Evolutionary conservation across 2,113 vertebrate species (phyloP).

Genomic region (Nibea albiflora): DNA sequence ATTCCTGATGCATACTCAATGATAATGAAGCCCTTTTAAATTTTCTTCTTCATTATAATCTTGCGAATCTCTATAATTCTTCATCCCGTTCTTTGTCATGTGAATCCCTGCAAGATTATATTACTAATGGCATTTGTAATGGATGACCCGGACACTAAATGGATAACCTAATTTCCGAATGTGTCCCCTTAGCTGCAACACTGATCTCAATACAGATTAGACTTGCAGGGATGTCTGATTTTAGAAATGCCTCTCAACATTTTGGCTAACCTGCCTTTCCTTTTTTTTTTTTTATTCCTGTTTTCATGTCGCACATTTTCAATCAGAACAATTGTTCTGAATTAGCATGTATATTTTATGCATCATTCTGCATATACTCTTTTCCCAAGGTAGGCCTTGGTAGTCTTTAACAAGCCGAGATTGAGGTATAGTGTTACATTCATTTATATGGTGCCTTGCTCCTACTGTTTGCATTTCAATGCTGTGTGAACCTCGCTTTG

Average conservation of each 20-base stretch:
- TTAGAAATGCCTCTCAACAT: background rate
- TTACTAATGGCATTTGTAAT: constrained; percentile 60
- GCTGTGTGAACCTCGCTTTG: constrained; percentile 43
- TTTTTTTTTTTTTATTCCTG: background rate
- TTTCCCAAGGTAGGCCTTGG: background rate
- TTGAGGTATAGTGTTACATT: constrained; percentile 4
- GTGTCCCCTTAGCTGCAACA: constrained; percentile 12
- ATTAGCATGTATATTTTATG: background rate
- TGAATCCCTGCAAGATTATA: constrained; percentile 35
- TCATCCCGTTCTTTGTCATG: constrained; percentile 16
- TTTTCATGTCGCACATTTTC: background rate
- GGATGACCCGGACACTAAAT: constrained; percentile 45
- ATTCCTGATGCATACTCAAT: background rate
- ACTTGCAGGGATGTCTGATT: constrained; percentile 22
- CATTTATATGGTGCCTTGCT: background rate
- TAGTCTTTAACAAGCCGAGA: background rate
- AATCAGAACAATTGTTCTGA: background rate
- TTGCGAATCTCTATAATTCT: background rate
- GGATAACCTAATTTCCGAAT: constrained; percentile 49
- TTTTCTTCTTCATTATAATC: background rate
- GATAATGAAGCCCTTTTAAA: background rate
- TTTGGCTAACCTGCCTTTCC: background rate
- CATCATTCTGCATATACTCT: background rate
- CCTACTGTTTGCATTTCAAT: constrained; percentile 22
- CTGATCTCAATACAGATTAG: constrained; percentile 44